phyloP scores from a whole-genome alignment of 2,113 vertebrate species.

The Cyanoderma ruficeps region DNA sequence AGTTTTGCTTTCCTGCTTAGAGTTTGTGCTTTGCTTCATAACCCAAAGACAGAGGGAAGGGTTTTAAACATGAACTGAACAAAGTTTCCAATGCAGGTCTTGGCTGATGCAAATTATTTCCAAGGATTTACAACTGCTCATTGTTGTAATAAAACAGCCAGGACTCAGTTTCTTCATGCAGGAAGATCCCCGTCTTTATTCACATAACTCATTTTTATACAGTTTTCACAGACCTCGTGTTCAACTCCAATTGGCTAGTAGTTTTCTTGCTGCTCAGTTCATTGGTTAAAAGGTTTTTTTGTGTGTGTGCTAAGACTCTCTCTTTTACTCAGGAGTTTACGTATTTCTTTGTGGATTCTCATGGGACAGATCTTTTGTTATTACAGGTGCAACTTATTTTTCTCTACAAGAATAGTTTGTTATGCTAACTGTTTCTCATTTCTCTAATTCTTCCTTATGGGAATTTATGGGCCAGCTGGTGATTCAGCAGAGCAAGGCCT shows the following conservation, averaged over 20 bases:
- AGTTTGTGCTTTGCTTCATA: not conserved
- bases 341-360: not conserved
- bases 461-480: not conserved
- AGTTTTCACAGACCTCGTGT: not conserved
- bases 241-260: not conserved
- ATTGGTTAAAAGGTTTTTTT: not conserved
- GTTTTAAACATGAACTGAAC: not conserved
- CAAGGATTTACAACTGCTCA: not conserved
- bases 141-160: not conserved
- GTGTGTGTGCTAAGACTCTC: not conserved
- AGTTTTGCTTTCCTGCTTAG: not conserved
- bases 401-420: not conserved
- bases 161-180: not conserved
- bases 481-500: not conserved
- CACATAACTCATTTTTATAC: not conserved
- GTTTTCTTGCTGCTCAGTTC: not conserved
- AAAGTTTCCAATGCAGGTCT: not conserved
- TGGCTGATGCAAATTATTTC: not conserved
- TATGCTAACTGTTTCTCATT: not conserved
- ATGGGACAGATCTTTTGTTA: not conserved
- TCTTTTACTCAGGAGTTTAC: not conserved
- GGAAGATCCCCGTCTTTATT: not conserved
- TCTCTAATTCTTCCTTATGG: not conserved
- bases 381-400: not conserved
- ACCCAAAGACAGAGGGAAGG: not conserved